Evolutionary conservation across 2,888 invertebrate species (phyloP), one percentile per base, ranked within the genome.

Genomic region (Caenorhabditis sp.): DNA sequence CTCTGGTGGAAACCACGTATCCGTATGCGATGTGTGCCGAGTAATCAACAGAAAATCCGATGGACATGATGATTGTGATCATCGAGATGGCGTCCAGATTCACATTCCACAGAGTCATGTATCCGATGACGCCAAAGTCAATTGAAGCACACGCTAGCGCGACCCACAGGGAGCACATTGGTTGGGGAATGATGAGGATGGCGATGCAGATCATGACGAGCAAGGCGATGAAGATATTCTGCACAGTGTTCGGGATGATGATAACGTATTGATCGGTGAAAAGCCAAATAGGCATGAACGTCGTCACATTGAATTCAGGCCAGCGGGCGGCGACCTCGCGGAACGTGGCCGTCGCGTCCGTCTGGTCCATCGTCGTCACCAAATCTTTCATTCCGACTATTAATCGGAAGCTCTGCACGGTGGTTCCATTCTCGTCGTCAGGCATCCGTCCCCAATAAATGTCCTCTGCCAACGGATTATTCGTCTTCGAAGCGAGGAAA

Each of bases 81-180:
- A 88, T 88, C 0, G 95, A 95, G 86, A 96, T 96, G 0, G 89
- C 88, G 63, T 89, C 89, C 65, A 96, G 91, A 88, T 95, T 95
- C 7, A 96, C 95, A 84, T 93, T 93, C 96, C 96, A 96, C 26
- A 96, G 91, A 0, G 96, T 94, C 96, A 96, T 96, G 91, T 95
- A 96, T 8, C 96, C 96, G 2, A 95, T 93, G 0, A 96, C 96
- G 1, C 96, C 96, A 11, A 94, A 91, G 90, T 96, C 96, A 82
- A 96, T 96, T 9, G 95, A 95, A 66, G 95, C 93, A 74, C 96
- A 95, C 86, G 95, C 95, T 89, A 96, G 93, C 3, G 95, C 95
- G 0, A 96, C 95, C 95, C 96, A 96, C 6, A 96, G 90, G 0
- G 95, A 94, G 90, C 96, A 96, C 24, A 95, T 91, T 4, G 95